These are phyloP conservation scores for Morone chrysops DNA, from an alignment of 2,113 vertebrate species.

Conservation along the genomic window DNA sequence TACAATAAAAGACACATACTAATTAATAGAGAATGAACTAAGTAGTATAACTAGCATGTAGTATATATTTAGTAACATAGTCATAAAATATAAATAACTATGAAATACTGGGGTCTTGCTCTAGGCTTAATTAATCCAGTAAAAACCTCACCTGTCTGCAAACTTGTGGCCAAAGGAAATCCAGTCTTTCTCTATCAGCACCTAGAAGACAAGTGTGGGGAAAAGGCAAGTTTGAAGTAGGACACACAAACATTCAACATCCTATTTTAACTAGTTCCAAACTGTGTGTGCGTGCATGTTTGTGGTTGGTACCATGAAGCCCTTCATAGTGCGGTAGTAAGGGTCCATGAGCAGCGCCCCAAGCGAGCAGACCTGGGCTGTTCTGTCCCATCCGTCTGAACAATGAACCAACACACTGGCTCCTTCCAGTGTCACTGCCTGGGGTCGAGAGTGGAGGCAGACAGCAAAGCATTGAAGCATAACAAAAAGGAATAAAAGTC, in stretches of 20 bases:
- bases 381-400: constrained; percentile 98
- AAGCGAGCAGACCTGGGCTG: constrained; percentile 96
- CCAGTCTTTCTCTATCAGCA: constrained; percentile 99
- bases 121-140: not conserved
- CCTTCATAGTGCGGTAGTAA: constrained; percentile 96
- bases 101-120: too few relatives aligned
- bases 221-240: not conserved
- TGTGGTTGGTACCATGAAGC: constrained; percentile 90
- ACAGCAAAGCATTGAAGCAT: not conserved
- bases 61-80: not conserved
- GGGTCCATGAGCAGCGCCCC: constrained; percentile 94
- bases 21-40: not conserved
- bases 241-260: not conserved
- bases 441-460: constrained; percentile 1
- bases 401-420: constrained; percentile 97
- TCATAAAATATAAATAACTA: too few relatives aligned
- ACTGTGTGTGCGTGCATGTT: not conserved
- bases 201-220: constrained; percentile 80
- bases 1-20: not conserved
- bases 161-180: constrained; percentile 99
- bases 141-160: constrained; percentile 91
- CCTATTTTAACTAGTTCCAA: not conserved
- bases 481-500: not conserved
- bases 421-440: constrained; percentile 93
- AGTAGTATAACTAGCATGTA: not conserved